phyloP scores from a whole-genome alignment of 2,113 vertebrate species.

The Glaucomys volans region DNA sequence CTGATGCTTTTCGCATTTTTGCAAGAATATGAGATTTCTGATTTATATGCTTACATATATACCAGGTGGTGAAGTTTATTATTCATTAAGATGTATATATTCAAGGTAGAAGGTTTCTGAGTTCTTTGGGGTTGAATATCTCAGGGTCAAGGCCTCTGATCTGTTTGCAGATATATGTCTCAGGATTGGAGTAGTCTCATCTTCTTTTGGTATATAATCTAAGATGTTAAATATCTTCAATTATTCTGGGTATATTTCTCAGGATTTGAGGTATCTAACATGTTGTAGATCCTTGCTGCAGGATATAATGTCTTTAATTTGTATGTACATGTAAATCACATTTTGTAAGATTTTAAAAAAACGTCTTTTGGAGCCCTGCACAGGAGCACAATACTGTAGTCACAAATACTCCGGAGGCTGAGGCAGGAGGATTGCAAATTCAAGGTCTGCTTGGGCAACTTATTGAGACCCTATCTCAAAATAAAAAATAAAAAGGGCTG shows the following conservation, averaged over 20 bases:
- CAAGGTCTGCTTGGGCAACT: too few species aligned
- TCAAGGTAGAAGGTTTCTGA: neutral
- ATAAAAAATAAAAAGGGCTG: too few species aligned
- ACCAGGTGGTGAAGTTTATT: neutral
- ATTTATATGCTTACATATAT: neutral
- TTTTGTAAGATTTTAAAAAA: neutral
- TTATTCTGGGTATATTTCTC: neutral
- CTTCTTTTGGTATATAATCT: neutral
- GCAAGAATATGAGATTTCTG: neutral
- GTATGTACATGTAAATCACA: neutral
- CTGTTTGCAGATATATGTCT: neutral
- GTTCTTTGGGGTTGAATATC: neutral
- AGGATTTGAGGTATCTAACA: neutral
- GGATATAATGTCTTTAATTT: neutral
- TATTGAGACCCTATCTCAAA: too few species aligned
- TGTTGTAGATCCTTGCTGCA: neutral
- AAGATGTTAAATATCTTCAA: neutral
- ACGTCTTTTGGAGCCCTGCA: neutral
- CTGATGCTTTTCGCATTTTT: neutral
- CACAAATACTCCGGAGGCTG: too few species aligned
- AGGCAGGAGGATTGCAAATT: too few species aligned
- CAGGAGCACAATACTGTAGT: too few species aligned
- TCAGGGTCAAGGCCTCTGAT: neutral
- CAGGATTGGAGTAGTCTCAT: neutral
- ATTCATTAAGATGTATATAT: neutral